phyloP scores from a whole-genome alignment of 2,888 invertebrate genomes.

The Toxonevra muliebris region DNA sequence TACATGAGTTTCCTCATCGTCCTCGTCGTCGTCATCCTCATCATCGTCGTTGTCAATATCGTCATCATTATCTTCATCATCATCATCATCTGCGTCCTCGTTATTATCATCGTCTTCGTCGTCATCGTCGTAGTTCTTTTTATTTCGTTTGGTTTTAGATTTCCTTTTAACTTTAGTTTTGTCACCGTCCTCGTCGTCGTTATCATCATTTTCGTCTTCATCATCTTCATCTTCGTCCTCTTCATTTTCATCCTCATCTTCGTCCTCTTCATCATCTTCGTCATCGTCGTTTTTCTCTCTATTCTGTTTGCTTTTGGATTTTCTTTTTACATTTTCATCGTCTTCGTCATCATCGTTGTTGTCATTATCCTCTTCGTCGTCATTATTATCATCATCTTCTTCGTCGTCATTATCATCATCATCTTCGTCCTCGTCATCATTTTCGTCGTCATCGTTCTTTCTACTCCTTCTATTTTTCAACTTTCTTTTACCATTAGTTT shows the following conservation, averaged over 20 bases:
- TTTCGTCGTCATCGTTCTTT: constrained; percentile 55
- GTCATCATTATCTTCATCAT: constrained; percentile 46
- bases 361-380: constrained; percentile 66
- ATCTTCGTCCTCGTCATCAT: constrained; percentile 45
- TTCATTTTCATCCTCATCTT: constrained; percentile 57
- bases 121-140: constrained; percentile 53
- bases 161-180: constrained; percentile 61
- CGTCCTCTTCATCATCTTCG: constrained; percentile 63
- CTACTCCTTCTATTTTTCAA: not conserved
- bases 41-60: constrained; percentile 36
- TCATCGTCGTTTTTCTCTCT: constrained; percentile 56
- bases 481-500: constrained; percentile 42
- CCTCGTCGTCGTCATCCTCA: constrained; percentile 43
- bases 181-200: constrained; percentile 63
- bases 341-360: constrained; percentile 57
- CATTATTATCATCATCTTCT: constrained; percentile 61
- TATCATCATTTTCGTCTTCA: constrained; percentile 54
- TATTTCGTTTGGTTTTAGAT: constrained; percentile 38
- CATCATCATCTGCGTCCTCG: constrained; percentile 49
- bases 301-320: not conserved
- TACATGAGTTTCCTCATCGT: constrained; percentile 37
- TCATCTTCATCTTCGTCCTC: constrained; percentile 64
- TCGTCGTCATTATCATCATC: constrained; percentile 33
- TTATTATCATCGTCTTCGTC: constrained; percentile 60
- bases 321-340: constrained; percentile 7